A percentile compares a stretch with the other conserved stretches of the same genome.
Evolutionary conservation across 2,888 invertebrate genomes (phyloP).

Genomic region (Chalcis sispes): DNA sequence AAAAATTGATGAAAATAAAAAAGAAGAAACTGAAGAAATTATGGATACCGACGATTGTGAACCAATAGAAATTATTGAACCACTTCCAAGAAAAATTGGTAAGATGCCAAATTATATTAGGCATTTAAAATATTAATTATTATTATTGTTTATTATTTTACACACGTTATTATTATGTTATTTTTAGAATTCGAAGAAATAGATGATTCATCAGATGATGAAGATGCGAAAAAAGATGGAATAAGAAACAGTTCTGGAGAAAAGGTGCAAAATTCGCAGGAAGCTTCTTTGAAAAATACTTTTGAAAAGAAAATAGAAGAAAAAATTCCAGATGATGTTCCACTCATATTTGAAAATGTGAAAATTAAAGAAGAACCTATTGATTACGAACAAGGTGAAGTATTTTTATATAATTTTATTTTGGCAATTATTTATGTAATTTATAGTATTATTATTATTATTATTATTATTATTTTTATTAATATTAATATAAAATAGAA

Average conservation of each 20-base stretch:
- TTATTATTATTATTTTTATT: no score
- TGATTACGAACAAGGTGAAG: constrained; percentile 69
- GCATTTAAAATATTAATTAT: not conserved
- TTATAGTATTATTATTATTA: no score
- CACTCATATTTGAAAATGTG: constrained; percentile 53
- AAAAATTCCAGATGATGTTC: constrained; percentile 52
- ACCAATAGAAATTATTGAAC: constrained; percentile 56
- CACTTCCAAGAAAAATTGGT: constrained; percentile 51
- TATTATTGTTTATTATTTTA: not conserved
- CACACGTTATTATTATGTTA: no score
- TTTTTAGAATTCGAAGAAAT: constrained; percentile 53
- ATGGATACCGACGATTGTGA: constrained; percentile 61
- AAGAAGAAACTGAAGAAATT: constrained; percentile 85
- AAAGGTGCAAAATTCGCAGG: not conserved
- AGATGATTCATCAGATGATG: constrained; percentile 53
- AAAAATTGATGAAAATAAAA: constrained; percentile 78
- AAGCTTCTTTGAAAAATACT: not conserved
- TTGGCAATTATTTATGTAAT: no score
- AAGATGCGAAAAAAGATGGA: constrained; percentile 58
- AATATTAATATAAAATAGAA: no score
- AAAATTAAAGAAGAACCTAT: constrained; percentile 69
- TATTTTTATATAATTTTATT: constrained; percentile 25
- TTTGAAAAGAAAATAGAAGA: constrained; percentile 33
- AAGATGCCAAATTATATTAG: not conserved
- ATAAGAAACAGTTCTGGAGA: not conserved